These are phyloP conservation scores for Agrochola macilenta DNA, from an alignment of 2,888 invertebrate genomes.

Conservation along the genomic window DNA sequence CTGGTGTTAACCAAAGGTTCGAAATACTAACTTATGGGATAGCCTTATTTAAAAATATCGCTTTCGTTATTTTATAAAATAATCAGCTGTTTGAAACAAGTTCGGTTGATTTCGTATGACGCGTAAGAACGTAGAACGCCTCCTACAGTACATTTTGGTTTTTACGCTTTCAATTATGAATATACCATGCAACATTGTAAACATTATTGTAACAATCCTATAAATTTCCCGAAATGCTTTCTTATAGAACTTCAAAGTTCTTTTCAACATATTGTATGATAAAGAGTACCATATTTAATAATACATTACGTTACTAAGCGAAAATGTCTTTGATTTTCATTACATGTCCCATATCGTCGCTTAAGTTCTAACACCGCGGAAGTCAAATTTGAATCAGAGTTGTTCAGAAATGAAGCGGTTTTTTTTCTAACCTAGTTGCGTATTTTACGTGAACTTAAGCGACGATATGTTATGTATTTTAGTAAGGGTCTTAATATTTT, in stretches of 20 bases:
- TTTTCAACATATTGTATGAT: not conserved
- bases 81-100: not conserved
- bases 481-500: not conserved
- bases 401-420: no score
- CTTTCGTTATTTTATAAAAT: not conserved
- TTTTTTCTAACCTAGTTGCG: no score
- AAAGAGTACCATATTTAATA: not conserved
- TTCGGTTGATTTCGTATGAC: not conserved
- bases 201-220: conserved; percentile 3
- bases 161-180: not conserved
- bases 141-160: not conserved
- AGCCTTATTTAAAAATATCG: no score
- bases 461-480: no score
- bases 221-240: not conserved
- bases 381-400: no score
- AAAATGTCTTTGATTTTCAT: not conserved
- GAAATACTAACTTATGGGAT: not conserved
- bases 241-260: not conserved
- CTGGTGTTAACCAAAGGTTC: not conserved
- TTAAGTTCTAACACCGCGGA: no score
- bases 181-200: conserved; percentile 5
- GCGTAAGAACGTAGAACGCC: not conserved
- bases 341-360: no score
- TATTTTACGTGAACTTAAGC: no score
- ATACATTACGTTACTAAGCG: not conserved